Conservation (phyloP, 2,888 invertebrate genomes). For the Myopa testacea region DNA sequence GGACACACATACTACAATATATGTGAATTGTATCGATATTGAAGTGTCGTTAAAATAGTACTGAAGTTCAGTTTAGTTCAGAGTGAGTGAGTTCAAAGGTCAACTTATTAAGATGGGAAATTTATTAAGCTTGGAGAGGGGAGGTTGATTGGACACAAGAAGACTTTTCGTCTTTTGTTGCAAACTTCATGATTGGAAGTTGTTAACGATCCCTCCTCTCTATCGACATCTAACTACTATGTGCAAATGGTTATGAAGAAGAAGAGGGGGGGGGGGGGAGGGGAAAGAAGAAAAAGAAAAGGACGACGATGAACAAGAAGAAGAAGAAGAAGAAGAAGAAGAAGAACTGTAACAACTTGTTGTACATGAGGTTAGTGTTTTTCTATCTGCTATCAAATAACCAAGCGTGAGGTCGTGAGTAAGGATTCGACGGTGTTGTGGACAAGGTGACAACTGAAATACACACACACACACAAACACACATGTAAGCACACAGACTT, state of each 20-base stretch:
- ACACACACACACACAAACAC: background rate
- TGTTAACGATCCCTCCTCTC: conserved; percentile 12
- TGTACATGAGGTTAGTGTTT: background rate
- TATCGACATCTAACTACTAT: background rate
- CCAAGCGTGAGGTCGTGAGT: background rate
- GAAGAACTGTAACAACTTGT: conserved; percentile 26
- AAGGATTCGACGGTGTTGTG: background rate
- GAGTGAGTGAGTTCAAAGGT: conserved; percentile 10
- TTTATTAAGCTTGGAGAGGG: conserved; percentile 12
- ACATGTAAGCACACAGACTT: background rate
- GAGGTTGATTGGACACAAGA: background rate
- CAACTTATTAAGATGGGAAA: conserved; percentile 23
- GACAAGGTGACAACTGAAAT: background rate
- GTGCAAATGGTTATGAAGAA: background rate
- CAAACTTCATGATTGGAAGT: conserved; percentile 13
- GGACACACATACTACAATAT: conserved; percentile 21
- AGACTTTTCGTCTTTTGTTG: background rate
- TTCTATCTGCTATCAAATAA: background rate
- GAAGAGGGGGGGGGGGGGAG: conserved; percentile 1
- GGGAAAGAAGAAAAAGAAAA: background rate
- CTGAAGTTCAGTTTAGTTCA: too few species aligned
- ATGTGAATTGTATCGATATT: conserved; percentile 32
- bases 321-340: background rate
- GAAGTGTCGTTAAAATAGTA: conserved; percentile 2
- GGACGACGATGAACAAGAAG: background rate